Evolutionary conservation across 2,888 invertebrate species (phyloP).

Genomic region (Leucophenga montana): DNA sequence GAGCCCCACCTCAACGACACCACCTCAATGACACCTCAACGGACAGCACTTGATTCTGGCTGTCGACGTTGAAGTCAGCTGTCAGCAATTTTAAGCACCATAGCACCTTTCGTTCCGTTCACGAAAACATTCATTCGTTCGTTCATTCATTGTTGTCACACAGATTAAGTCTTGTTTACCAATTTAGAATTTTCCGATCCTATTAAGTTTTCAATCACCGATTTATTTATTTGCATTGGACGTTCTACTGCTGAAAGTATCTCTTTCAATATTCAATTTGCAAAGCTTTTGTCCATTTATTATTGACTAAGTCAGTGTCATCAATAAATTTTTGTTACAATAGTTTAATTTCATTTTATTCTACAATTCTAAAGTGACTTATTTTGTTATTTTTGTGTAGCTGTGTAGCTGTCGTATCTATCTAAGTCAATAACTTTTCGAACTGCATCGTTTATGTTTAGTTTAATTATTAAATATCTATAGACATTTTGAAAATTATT

Average conservation of each 20-base stretch:
- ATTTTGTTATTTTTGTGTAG: no score
- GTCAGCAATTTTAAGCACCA: not conserved
- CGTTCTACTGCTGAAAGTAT: no score
- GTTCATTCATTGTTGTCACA: constrained; percentile 17
- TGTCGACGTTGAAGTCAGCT: not conserved
- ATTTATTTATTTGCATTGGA: constrained; percentile 26
- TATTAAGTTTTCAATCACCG: constrained; percentile 59
- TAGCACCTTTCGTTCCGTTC: not conserved
- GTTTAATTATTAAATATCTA: no score
- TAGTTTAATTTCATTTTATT: no score
- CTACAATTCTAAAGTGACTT: no score
- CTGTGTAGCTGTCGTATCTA: no score
- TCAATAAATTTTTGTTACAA: no score
- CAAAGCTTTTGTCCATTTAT: not conserved
- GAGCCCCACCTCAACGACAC: no score
- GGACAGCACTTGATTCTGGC: not conserved
- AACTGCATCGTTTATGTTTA: no score
- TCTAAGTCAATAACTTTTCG: no score
- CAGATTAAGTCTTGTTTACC: constrained; percentile 46
- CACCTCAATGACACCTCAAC: constrained; percentile 8
- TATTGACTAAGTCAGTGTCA: no score
- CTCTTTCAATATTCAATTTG: constrained; percentile 6
- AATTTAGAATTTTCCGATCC: constrained; percentile 62
- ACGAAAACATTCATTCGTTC: constrained; percentile 14
- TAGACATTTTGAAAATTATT: no score